Conservation (phyloP, 1,140 invertebrate genomes). For the Pseudomyrmex pallidus region DNA sequence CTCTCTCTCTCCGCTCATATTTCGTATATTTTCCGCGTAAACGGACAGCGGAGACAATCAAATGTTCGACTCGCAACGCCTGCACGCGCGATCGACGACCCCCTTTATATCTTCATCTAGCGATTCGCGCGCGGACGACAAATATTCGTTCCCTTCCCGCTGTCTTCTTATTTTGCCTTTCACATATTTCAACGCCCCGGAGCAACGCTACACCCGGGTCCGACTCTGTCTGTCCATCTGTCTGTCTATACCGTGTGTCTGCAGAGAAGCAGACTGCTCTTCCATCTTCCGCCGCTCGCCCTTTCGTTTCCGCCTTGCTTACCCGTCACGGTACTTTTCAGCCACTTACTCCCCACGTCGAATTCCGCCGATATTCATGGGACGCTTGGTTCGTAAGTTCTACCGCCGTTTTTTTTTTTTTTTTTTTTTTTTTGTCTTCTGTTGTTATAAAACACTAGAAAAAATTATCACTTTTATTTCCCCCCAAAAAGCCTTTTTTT, state of each 20-base stretch:
- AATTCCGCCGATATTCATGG: neutral
- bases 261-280: neutral
- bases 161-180: neutral
- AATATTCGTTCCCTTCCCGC: neutral
- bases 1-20: neutral
- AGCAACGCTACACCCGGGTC: neutral
- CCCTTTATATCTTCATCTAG: neutral
- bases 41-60: neutral
- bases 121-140: neutral
- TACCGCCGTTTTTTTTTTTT: neutral
- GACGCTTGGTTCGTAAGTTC: neutral
- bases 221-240: neutral
- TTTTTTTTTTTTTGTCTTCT: neutral
- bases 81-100: neutral
- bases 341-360: neutral
- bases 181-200: neutral
- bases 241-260: neutral
- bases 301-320: neutral
- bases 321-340: neutral
- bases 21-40: neutral
- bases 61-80: neutral
- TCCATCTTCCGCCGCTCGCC: neutral
- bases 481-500: neutral
- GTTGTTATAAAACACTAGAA: too few species aligned
- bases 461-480: conserved; percentile 48